phyloP scores from a whole-genome alignment of 2,113 vertebrate species.

The Hyla sarda region DNA sequence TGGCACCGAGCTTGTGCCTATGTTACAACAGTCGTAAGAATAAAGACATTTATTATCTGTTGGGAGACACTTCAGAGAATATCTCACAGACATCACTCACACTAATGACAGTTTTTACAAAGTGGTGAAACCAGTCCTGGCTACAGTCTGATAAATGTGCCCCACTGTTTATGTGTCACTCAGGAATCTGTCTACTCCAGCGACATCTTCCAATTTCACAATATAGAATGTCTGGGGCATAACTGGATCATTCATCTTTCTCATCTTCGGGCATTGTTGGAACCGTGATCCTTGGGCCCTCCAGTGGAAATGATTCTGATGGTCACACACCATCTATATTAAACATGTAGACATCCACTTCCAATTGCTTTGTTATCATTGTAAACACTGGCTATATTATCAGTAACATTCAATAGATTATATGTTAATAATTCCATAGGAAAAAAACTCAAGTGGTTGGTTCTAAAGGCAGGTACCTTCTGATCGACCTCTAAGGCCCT shows the following conservation, averaged over 20 bases:
- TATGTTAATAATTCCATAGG: too few relatives aligned
- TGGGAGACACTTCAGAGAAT: neutral
- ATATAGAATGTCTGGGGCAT: neutral
- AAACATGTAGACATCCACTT: too few relatives aligned
- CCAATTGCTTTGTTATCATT: too few relatives aligned
- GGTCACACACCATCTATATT: too few relatives aligned
- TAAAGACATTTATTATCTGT: neutral
- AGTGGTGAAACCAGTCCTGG: neutral
- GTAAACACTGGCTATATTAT: too few relatives aligned
- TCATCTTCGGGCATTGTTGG: neutral
- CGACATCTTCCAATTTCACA: neutral
- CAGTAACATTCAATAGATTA: too few relatives aligned
- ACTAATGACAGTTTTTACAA: neutral
- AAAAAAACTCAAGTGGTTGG: too few relatives aligned
- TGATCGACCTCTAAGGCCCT: too few relatives aligned
- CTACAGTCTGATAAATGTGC: neutral
- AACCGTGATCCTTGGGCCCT: too few relatives aligned
- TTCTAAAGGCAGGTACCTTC: too few relatives aligned
- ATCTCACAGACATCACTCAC: neutral
- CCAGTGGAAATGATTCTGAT: too few relatives aligned
- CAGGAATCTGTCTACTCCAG: neutral
- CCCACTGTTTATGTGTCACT: neutral
- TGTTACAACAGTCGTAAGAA: neutral
- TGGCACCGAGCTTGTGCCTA: neutral
- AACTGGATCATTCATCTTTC: neutral